Conservation (phyloP, 2,797 vertebrate genomes). For the Cichlasoma orientale region DNA sequence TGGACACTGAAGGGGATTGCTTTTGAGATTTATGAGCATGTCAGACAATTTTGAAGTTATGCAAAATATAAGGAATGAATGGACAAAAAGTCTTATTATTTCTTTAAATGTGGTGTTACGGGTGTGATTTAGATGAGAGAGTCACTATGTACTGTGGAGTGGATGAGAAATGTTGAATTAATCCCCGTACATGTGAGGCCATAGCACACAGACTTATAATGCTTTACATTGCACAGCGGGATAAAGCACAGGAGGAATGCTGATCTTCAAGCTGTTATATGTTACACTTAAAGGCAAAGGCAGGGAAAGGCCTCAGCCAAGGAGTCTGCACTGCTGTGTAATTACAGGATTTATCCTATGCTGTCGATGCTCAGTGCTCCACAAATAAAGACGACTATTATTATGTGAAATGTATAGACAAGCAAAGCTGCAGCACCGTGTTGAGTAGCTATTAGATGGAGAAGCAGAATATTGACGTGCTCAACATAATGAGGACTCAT, state of each 20-base stretch:
- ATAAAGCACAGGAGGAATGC: not conserved
- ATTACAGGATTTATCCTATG: not conserved
- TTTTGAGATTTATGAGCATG: not conserved
- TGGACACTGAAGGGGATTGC: not conserved
- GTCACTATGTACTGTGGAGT: not conserved
- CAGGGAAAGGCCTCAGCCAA: not conserved
- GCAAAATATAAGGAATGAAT: not conserved
- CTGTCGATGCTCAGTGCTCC: not conserved
- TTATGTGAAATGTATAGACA: no score
- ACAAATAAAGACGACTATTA: not conserved
- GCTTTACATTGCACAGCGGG: not conserved
- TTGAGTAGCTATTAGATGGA: not conserved
- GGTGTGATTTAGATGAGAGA: not conserved
- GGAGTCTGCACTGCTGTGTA: not conserved
- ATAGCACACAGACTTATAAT: not conserved
- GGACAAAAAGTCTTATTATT: no score
- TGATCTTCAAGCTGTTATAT: not conserved
- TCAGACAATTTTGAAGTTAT: not conserved
- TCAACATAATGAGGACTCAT: no score
- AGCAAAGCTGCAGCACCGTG: not conserved
- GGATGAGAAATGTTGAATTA: not conserved
- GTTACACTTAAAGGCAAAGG: not conserved
- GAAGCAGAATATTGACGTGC: no score
- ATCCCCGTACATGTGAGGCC: not conserved
- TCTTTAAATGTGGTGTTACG: not conserved